Conservation (phyloP, 2,888 invertebrate genomes). For the Sarcophaga caerulescens region DNA sequence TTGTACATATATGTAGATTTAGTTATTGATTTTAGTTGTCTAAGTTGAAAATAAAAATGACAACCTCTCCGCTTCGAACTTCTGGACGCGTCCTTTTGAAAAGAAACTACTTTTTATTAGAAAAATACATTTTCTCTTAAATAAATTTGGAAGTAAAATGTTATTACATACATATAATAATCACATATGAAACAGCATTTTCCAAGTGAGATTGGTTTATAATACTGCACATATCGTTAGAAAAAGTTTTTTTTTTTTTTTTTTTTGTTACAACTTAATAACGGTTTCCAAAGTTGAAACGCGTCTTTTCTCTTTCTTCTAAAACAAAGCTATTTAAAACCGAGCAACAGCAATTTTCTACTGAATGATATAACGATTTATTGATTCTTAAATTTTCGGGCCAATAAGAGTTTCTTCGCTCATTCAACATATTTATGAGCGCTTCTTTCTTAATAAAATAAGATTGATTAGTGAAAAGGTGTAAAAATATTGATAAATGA, state of each 20-base stretch:
- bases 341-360: too few relatives aligned
- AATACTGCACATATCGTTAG: not conserved
- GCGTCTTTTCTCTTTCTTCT: too few relatives aligned
- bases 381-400: too few relatives aligned
- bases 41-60: not conserved
- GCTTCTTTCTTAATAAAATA: not conserved
- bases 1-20: not conserved
- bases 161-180: not conserved
- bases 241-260: not conserved
- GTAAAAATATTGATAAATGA: not conserved
- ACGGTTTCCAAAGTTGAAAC: not conserved
- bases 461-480: not conserved
- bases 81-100: too few relatives aligned
- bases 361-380: not conserved
- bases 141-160: too few relatives aligned
- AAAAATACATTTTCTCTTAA: too few relatives aligned
- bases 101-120: too few relatives aligned
- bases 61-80: too few relatives aligned
- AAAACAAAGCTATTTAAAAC: too few relatives aligned
- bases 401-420: too few relatives aligned
- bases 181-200: not conserved
- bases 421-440: too few relatives aligned
- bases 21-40: not conserved
- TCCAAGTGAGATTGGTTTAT: not conserved
- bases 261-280: not conserved